Evolutionary conservation across 2,113 vertebrate genomes (phyloP).

Genomic region (Actinemys pallida): DNA sequence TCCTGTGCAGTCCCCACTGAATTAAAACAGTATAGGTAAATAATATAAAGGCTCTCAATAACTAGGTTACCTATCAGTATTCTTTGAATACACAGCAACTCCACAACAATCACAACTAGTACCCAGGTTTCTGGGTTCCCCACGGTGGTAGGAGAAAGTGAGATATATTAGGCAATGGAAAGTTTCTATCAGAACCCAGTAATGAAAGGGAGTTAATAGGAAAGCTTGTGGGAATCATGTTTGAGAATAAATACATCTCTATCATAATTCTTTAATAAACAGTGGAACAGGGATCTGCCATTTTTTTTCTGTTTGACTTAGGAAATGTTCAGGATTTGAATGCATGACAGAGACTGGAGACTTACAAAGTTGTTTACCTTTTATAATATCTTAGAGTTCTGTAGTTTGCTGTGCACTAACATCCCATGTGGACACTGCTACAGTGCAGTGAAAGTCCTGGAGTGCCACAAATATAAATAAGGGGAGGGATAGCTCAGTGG

Average conservation of each 20-base stretch:
- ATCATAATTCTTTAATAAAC: not conserved
- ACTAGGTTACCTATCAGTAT: not conserved
- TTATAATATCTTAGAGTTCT: not conserved
- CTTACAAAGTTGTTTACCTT: not conserved
- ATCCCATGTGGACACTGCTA: not conserved
- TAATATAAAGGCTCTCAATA: not conserved
- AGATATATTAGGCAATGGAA: not conserved
- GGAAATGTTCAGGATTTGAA: not conserved
- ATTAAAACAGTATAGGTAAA: not conserved
- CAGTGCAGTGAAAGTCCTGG: not conserved
- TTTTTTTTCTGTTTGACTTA: not conserved
- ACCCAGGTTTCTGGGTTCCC: not conserved
- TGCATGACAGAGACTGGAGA: not conserved
- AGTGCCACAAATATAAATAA: not conserved
- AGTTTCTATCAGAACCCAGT: not conserved
- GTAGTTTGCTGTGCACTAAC: not conserved
- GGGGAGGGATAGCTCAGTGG: too few relatives aligned
- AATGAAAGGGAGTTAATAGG: not conserved
- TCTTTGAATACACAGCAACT: not conserved
- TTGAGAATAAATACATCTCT: not conserved
- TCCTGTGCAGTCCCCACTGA: not conserved
- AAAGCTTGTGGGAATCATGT: not conserved
- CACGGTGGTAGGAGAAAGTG: not conserved
- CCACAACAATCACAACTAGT: not conserved
- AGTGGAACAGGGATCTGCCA: not conserved